A percentile compares a stretch with the other conserved stretches of the same genome.
These are phyloP conservation scores for Coregonus sp. DNA, from an alignment of 2,797 vertebrate species.

Conservation along the genomic window DNA sequence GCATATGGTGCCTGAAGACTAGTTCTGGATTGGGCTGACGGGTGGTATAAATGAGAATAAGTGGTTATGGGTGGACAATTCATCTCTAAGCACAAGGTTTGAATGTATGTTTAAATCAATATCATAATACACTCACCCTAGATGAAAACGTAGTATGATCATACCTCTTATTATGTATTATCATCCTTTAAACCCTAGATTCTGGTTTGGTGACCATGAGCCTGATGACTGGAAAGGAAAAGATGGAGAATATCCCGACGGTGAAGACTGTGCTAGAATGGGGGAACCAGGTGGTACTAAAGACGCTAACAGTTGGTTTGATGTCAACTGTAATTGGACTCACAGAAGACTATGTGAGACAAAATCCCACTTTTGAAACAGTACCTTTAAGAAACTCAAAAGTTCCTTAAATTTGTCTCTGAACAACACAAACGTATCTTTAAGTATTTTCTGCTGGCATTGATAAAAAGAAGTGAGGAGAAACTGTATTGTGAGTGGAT, in stretches of 20 bases:
- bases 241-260: fast-evolving
- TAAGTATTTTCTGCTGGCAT: not conserved
- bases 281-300: fast-evolving
- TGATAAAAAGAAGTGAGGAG: not conserved
- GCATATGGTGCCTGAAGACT: fast-evolving
- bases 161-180: not conserved
- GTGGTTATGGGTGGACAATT: slow-evolving; percentile 57
- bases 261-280: slow-evolving; percentile 48
- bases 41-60: slow-evolving; percentile 12
- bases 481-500: not conserved
- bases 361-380: not conserved
- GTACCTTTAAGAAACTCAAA: not conserved
- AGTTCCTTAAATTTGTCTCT: not conserved
- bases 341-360: not conserved
- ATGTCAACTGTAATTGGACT: slow-evolving; percentile 23
- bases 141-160: slow-evolving; percentile 23
- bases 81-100: slow-evolving; percentile 4
- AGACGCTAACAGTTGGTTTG: slow-evolving; percentile 24
- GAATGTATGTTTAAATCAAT: not conserved
- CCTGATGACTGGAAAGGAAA: slow-evolving; percentile 33
- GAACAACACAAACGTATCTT: no score
- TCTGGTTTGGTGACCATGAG: fast-evolving
- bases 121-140: not conserved
- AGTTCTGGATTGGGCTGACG: slow-evolving; percentile 68
- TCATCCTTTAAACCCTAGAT: not conserved